These are phyloP conservation scores for Cryptocheilus praepositus DNA, from an alignment of 2,888 invertebrate species.

Conservation along the genomic window DNA sequence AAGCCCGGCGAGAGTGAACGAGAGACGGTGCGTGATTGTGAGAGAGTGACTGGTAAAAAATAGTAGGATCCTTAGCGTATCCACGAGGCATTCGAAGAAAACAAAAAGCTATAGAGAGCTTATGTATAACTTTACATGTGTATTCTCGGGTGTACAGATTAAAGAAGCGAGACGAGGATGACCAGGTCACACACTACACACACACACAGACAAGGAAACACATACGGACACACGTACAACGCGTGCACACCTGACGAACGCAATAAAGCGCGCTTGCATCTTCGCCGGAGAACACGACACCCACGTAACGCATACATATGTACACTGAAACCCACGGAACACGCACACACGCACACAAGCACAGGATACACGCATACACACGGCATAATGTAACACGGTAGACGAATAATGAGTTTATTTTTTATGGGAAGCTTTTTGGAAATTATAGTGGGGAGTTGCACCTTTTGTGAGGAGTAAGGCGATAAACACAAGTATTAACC, in stretches of 20 bases:
- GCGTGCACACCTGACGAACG: not conserved
- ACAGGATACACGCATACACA: conserved; percentile 21
- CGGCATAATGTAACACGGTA: conserved; percentile 34
- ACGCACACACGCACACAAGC: conserved; percentile 21
- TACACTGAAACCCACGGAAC: conserved; percentile 37
- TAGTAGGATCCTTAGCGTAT: conserved; percentile 34
- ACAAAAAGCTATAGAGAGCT: conserved; percentile 58
- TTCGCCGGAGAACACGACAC: conserved; percentile 4
- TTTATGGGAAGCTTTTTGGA: conserved; percentile 61
- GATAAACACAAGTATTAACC: conserved; percentile 39
- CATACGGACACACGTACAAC: not conserved
- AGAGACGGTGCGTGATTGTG: conserved; percentile 38
- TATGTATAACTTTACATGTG: conserved; percentile 54
- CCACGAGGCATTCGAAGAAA: conserved; percentile 60
- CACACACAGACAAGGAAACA: not conserved
- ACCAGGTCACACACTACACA: conserved; percentile 43
- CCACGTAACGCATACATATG: conserved; percentile 24
- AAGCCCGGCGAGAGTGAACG: conserved; percentile 32
- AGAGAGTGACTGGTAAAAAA: conserved; percentile 35
- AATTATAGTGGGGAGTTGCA: no score
- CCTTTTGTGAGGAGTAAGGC: conserved; percentile 3
- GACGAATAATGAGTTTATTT: conserved; percentile 72
- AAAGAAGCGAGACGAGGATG: conserved; percentile 43
- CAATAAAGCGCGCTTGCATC: conserved; percentile 12
- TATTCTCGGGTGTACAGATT: conserved; percentile 66